Base-by-base conservation (phyloP, 1,140 invertebrate species). In the Gryllus bimaculatus region DNA sequence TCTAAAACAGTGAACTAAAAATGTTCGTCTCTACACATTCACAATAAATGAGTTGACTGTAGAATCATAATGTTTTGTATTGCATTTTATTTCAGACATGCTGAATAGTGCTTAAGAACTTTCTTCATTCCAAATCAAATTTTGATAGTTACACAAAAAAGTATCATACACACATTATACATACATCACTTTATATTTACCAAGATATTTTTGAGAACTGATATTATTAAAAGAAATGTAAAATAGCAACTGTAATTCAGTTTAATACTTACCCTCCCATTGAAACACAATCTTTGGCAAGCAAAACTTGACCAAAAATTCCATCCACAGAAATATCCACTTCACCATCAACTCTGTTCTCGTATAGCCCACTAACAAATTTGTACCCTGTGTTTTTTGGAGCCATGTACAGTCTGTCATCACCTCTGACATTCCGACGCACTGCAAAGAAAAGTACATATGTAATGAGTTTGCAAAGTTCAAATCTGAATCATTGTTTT, bases 371-470 rank as follows among this genome's bases (percentile, higher is more conserved):
- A 80, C 89, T 89, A 74, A 97, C 83, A 82, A 92, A 91, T 73
- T 90, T 86, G 85, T 91, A 95, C 20, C 91, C 90, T 8, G 85
- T 83, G 86, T 96, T 94, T n/a, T 75, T 73, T 15, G 86, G 87
- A 0, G 89, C 88, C 66, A 97, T 90, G 86, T 97, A 98, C 49
- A 97, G 84, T 26, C 91, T 88, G 84, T 96, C 94, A 83, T 87
- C 86, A 12, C 90, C 91, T 78, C 87, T 84, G 8, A 86, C 83
- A 85, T 92, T 92, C 80, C 91, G 85, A 78, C 85, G 85, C 77
- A 81, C 88, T 89, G 81, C 39, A 83, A 81, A 78, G 82, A 78
- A 82, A 75, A 74, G 54, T 80, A 83, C 47, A 80, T 82, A 79
- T 7, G 2, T 26, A 15, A 75, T 39, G 1, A 39, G 1, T 5